Evolutionary conservation across 1,140 invertebrate species (phyloP), one percentile per base, ranked within the genome.

Genomic region (Eriosoma lanigerum): DNA sequence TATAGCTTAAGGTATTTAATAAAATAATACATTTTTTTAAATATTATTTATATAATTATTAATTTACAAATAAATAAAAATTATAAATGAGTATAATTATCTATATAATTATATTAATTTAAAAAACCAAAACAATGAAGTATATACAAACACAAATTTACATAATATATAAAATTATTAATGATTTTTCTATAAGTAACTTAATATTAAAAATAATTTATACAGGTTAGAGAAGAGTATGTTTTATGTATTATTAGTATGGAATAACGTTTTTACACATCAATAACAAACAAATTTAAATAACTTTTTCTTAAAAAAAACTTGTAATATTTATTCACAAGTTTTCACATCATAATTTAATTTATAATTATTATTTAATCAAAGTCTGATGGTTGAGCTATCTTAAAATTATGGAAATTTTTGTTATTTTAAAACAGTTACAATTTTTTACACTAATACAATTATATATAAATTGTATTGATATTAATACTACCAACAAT

Each of bases 11-110:
- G 15, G n/a, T 54, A 21, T 48, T 15, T 17, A 72, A 32, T 29
- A 29, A 72, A 72, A 52, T 72, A 50, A 72, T 46, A 50, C 32
- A 29, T 29, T 29, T 50, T 12, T 17, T 72, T 12, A 68, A 68
- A 78, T 78, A 46, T 78, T 62, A 78, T 60, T 75, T 56, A 32
- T 75, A 44, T 56, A 75, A 75, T 75, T 75, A 75, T 75, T 78
- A 62, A 78, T 78, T 60, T 78, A 78, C 75, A 78, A 78, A 75
- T 75, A 75, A 75, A 78, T 78, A 78, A 62, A 78, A 78, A 78
- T 78, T 78, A 78, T 78, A 78, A 78, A 78, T 78, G 19, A 78
- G 75, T 78, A 78, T 78, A 62, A 78, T 78, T 78, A 78, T 78
- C 56, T 78, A 78, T 56, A 78, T 26, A 78, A 48, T 78, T 76